Conservation (phyloP, 2,113 vertebrate species). For the Eira barbara region DNA sequence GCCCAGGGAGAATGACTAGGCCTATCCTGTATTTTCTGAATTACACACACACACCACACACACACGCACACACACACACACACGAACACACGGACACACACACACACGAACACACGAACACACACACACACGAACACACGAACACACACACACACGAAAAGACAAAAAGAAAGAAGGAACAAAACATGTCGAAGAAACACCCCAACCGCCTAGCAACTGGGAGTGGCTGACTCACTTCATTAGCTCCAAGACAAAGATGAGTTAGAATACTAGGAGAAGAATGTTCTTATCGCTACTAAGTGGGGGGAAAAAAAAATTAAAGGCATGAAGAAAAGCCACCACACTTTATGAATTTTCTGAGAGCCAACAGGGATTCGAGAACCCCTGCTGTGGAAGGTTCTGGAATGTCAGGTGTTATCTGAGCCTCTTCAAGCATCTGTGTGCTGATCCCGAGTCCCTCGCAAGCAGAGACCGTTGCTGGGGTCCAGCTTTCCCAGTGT, state of each 20-base stretch:
- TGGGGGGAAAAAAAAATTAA: background rate
- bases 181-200: background rate
- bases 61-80: background rate
- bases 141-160: background rate
- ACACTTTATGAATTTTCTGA: background rate
- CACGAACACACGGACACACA: background rate
- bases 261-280: background rate
- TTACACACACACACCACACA: background rate
- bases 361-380: accelerated
- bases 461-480: background rate
- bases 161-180: background rate
- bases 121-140: background rate
- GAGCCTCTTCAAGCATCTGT: background rate
- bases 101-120: background rate
- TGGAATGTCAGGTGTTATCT: background rate
- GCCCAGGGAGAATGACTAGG: background rate
- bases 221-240: background rate
- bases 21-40: background rate
- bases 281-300: background rate
- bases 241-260: background rate
- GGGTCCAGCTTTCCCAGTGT: too few species aligned
- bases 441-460: too few species aligned
- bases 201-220: background rate
- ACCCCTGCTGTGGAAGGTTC: background rate
- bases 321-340: background rate